Evolutionary conservation across 2,888 invertebrate genomes (phyloP).

Genomic region (Falcaria lacertinaria): DNA sequence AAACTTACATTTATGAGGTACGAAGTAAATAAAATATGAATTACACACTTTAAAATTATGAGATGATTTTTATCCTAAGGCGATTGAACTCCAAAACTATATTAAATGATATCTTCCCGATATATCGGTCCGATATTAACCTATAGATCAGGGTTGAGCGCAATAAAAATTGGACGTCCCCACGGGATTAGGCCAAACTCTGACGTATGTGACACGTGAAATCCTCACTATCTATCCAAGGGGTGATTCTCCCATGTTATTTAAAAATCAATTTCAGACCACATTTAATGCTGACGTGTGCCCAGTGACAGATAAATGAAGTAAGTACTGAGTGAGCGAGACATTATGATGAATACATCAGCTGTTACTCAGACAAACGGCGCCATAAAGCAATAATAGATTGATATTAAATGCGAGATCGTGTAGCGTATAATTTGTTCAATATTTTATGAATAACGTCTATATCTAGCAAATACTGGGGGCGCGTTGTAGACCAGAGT

Average conservation of each 20-base stretch:
- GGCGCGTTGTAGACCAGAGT: conserved; percentile 45
- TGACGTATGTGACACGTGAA: conserved; percentile 72
- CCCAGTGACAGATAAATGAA: conserved; percentile 33
- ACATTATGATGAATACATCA: conserved; percentile 56
- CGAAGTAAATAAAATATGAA: too few species aligned
- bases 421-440: conserved; percentile 61
- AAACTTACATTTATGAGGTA: too few species aligned
- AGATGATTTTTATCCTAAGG: conserved; percentile 15
- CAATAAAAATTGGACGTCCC: conserved; percentile 75
- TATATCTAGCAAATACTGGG: conserved; percentile 40
- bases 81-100: conserved; percentile 34
- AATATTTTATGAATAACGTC: conserved; percentile 52
- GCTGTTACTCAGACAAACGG: conserved; percentile 51
- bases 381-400: conserved; percentile 60
- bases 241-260: conserved; percentile 48
- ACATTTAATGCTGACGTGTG: conserved; percentile 39
- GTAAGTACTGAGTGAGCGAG: conserved; percentile 28
- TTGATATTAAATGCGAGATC: conserved; percentile 54
- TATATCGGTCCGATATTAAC: conserved; percentile 65
- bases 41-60: too few species aligned
- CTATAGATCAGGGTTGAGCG: conserved; percentile 67
- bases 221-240: conserved; percentile 59
- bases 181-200: conserved; percentile 71
- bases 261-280: conserved; percentile 67
- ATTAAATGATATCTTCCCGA: conserved; percentile 47